Conservation (phyloP, 2,113 vertebrate genomes). For the Fulmarus glacialis region DNA sequence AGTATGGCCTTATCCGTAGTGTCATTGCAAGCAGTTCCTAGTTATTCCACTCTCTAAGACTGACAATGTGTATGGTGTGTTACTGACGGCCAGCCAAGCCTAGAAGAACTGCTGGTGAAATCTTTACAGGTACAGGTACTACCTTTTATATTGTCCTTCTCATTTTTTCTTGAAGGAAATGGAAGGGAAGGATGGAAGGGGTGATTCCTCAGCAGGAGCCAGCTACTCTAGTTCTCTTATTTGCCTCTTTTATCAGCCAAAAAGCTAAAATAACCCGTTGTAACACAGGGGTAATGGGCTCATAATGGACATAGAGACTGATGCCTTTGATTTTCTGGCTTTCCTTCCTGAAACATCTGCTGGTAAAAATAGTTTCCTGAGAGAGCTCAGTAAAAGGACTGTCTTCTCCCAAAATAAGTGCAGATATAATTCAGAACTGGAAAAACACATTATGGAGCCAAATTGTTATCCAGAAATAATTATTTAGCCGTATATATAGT, state of each 20-base stretch:
- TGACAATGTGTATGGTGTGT: neutral
- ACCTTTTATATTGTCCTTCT: neutral
- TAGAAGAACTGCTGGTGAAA: neutral
- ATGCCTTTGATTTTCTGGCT: conserved; percentile 26
- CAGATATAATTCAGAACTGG: neutral
- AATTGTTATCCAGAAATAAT: neutral
- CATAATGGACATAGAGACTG: neutral
- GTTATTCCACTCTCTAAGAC: neutral
- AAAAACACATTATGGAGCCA: neutral
- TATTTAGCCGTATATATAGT: neutral
- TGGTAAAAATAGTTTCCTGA: neutral
- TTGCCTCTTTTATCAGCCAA: neutral
- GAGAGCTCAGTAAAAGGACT: neutral
- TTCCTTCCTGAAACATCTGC: neutral
- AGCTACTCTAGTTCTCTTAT: neutral
- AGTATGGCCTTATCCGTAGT: neutral
- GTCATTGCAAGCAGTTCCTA: neutral
- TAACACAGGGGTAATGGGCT: neutral
- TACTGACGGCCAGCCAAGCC: neutral
- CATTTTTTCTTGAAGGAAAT: neutral
- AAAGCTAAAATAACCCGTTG: neutral
- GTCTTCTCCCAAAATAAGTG: neutral
- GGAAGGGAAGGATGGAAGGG: neutral
- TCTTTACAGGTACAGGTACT: neutral
- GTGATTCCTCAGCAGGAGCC: neutral